Base-by-base conservation (phyloP, 2,888 invertebrate genomes). In the Muschampia plurimacula region DNA sequence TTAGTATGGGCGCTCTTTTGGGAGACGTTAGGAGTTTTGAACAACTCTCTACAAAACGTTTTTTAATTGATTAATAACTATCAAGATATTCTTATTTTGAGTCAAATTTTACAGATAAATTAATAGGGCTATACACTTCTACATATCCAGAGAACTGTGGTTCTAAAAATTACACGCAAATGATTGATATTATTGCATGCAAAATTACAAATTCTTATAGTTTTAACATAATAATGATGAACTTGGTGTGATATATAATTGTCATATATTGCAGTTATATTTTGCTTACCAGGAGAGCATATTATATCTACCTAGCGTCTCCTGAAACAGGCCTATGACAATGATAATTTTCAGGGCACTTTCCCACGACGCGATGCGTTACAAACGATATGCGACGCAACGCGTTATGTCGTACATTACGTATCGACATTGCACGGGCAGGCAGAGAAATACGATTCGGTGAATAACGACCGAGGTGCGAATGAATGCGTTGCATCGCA, bases 291-390 rank as follows among this genome's bases (percentile, higher is more conserved):
- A 15, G 1, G 41, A 41, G 8, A 13, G 36, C 59, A 60, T 60
- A 36, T n/a, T 36, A 36, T 12, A 32, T 10, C 15, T 41, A 63
- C 63, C 63, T 46, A 13, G 49, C 72, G 72, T 72, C 72, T 72
- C 72, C 63, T 49, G 55, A 63, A 52, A 63, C 55, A 57, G 67
- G 72, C 67, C 72, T 63, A 67, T 72, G 67, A 72, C 72, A 67
- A 74, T 78, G 76, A 77, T 79, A 67, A 77, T 78, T 81, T 81
- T 81, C 81, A 81, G 81, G 81, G 80, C 76, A 76, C 76, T 80
- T 78, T 81, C 80, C 79, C 81, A 81, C 81, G 81, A 81, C 81
- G 81, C 78, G 81, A 81, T 76, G 79, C 81, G 78, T 78, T 80
- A 77, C 80, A 80, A 79, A 79, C 78, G 76, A 74, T 81, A 78